Evolutionary conservation across 2,888 invertebrate species (phyloP).

Genomic region (Druceiella hillmani): DNA sequence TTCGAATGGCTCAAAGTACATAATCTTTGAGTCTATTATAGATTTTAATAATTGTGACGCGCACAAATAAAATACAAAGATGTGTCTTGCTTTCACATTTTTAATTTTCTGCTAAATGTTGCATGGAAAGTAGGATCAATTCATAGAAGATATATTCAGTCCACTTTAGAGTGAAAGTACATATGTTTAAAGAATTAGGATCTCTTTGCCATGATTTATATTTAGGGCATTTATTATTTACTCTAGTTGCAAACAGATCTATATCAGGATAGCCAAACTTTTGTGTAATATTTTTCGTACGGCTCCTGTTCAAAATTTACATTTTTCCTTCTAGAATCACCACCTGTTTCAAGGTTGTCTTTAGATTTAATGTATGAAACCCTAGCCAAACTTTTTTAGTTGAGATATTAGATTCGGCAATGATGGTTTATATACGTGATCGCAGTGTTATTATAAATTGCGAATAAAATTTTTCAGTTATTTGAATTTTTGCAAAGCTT

Average conservation of each 20-base stretch:
- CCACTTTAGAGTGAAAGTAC: constrained; percentile 25
- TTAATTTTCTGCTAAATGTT: no score
- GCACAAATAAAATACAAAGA: no score
- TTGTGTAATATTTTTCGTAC: not conserved
- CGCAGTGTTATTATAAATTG: no score
- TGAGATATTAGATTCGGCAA: no score
- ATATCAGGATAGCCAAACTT: constrained; percentile 10
- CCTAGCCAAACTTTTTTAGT: no score
- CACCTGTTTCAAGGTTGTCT: constrained; percentile 7
- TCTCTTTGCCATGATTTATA: constrained; percentile 23
- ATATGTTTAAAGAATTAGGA: constrained; percentile 18
- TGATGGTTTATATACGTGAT: no score
- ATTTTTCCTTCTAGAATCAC: constrained; percentile 6
- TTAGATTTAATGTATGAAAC: constrained; percentile 10
- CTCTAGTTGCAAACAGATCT: constrained; percentile 11
- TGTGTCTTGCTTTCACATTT: no score
- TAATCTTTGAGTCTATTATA: no score
- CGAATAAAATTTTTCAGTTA: no score
- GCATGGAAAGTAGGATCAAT: constrained; percentile 21
- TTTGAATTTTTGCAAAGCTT: no score
- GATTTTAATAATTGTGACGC: no score
- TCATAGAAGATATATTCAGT: constrained; percentile 18
- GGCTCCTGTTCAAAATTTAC: constrained; percentile 8
- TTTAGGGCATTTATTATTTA: constrained; percentile 11
- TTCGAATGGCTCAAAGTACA: no score